Base-by-base conservation (phyloP, 2,113 vertebrate genomes). In the Heterotis niloticus region DNA sequence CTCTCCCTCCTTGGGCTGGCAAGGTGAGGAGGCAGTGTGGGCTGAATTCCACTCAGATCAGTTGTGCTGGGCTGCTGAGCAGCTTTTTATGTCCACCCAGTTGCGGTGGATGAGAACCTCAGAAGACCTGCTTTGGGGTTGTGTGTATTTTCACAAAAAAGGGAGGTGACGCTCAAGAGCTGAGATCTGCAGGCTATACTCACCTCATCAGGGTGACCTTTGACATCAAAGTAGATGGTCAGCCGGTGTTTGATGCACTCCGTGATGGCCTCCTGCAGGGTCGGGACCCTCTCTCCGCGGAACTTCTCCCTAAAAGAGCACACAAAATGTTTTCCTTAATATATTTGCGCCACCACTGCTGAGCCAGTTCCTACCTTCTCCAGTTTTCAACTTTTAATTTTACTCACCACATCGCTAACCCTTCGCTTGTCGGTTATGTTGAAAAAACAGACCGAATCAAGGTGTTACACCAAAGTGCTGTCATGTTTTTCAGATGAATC, bases 161-260 rank as follows among this genome's bases (percentile, higher is more conserved):
- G 34, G 4, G 29, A 44, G 18, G 29, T 44, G 34, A 44, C 34
- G 7, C 34, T 4, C 34, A 44, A n/a, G 34, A 44, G 34, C 34
- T 44, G 34, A 66, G 1, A 66, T 24, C 11, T 14, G 59, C 18
- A 28, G 16, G 26, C 28, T 18, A 9, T 84, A 99, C 98, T 88
- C 83, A 99, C 98, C 96, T 96, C 88, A 51, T 92, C 87, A 79
- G 96, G 95, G 79, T 96, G 94, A 89, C 96, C 94, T 93, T 99
- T 99, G 87, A 99, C 94, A 87, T 99, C 97, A 5, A 99, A 98
- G 90, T 95, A 99, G 85, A 99, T 93, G 17, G 82, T 93, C 69
- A 99, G 94, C 83, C 97, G 91, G 80, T 91, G 87, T 78, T 81
- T 90, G 82, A 98, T 84, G 78, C 92, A 94, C 82, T 98, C 96